Evolutionary conservation across 2,797 vertebrate species (phyloP).

Genomic region (Orientallactaga sibirica): DNA sequence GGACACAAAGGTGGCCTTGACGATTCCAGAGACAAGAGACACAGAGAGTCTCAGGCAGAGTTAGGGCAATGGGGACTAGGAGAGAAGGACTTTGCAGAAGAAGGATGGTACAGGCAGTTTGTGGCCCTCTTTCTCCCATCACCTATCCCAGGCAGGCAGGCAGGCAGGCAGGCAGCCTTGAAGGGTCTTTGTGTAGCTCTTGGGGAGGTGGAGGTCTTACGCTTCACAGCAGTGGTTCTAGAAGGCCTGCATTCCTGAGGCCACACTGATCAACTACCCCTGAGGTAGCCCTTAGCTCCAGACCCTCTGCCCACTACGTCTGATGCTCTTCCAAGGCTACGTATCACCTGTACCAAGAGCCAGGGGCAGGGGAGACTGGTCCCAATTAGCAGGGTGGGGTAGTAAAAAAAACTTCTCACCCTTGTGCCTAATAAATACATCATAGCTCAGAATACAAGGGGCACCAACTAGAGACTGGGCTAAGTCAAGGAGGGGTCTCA

Average conservation of each 20-base stretch:
- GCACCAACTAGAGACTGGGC: neutral
- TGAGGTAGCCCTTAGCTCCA: neutral
- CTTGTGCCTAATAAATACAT: neutral
- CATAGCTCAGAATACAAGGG: neutral
- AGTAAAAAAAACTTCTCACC: too few relatives aligned
- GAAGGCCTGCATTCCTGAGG: neutral
- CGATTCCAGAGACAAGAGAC: neutral
- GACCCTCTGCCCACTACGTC: too few relatives aligned
- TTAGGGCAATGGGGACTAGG: neutral
- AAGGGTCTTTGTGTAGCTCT: neutral
- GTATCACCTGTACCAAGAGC: neutral
- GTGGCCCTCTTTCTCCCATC: neutral
- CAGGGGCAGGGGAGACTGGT: neutral
- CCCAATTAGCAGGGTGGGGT: neutral
- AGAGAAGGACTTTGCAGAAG: neutral
- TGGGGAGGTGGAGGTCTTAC: too few relatives aligned
- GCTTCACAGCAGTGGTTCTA: neutral
- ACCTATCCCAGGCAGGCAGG: neutral
- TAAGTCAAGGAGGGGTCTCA: neutral
- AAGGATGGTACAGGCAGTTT: neutral
- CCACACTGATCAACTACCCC: neutral
- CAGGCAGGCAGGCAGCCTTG: neutral
- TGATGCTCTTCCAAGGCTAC: neutral
- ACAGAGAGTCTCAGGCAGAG: neutral
- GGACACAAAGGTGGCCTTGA: neutral